These are phyloP conservation scores for Mesembrinibis cayennensis DNA, from an alignment of 2,113 vertebrate species.

Conservation along the genomic window DNA sequence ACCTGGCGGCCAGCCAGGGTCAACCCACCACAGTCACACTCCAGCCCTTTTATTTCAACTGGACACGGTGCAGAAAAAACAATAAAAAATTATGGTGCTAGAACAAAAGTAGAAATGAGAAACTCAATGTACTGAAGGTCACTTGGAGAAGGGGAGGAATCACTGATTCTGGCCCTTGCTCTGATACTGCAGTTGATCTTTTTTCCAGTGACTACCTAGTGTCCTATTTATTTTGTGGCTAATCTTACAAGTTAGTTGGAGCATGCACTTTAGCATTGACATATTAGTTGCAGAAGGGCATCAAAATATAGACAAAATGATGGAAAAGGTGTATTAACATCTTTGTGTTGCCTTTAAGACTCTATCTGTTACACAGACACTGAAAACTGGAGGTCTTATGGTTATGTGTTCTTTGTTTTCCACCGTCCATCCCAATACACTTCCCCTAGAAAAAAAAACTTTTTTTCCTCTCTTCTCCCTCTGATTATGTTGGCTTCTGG, in stretches of 20 bases:
- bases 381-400: background rate
- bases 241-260: background rate
- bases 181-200: background rate
- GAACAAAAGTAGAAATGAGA: background rate
- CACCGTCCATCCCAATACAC: background rate
- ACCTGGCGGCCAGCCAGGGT: no score
- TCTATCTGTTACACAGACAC: background rate
- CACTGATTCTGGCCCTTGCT: background rate
- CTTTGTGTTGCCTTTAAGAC: background rate
- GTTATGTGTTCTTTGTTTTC: background rate
- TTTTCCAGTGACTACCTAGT: background rate
- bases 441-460: background rate
- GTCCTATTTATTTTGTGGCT: background rate
- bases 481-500: background rate
- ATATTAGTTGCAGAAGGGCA: background rate
- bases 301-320: background rate
- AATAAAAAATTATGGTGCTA: background rate
- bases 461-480: background rate
- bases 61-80: fast-evolving
- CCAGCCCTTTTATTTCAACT: background rate
- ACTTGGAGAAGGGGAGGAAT: background rate
- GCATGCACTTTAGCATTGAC: background rate
- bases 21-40: background rate
- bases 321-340: background rate
- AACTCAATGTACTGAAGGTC: background rate